Percentiles rank a stretch among this genome's conserved stretches.
Conservation (phyloP, 53 echinoderm and acorn worm species). For the Echinometra lucunter region DNA sequence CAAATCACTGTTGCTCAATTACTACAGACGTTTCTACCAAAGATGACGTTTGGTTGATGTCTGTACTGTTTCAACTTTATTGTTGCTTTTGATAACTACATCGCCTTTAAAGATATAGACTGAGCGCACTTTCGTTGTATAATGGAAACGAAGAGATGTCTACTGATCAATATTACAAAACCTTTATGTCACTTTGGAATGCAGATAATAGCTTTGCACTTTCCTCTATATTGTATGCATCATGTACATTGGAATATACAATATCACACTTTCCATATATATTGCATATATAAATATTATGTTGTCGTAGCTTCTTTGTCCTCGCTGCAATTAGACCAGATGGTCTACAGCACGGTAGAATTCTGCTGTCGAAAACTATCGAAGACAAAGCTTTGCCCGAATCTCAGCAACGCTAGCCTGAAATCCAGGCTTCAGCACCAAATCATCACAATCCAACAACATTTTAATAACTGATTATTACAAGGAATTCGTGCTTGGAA, state of each 20-base stretch:
- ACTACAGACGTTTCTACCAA: too few relatives aligned
- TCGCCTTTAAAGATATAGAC: too few relatives aligned
- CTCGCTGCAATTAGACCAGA: background rate
- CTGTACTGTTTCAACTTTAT: too few relatives aligned
- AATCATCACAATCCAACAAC: background rate
- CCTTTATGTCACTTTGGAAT: background rate
- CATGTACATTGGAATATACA: background rate
- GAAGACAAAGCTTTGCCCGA: background rate
- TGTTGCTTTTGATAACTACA: too few relatives aligned
- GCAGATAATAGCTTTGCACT: background rate
- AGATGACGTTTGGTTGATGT: too few relatives aligned
- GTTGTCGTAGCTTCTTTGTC: background rate
- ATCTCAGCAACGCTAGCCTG: conserved; percentile 20
- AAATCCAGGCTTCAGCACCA: background rate
- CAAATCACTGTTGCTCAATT: too few relatives aligned
- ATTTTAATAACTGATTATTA: too few relatives aligned
- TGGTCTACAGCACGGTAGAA: background rate
- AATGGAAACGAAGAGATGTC: too few relatives aligned
- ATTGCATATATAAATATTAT: background rate
- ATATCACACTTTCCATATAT: background rate
- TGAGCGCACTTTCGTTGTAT: too few relatives aligned
- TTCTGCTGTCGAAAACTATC: background rate
- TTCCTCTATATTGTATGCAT: background rate
- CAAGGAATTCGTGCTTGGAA: too few relatives aligned
- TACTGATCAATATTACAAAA: background rate